These are phyloP conservation scores for Pristionchus fissidentatus DNA, from an alignment of 2,888 invertebrate species.

Conservation along the genomic window DNA sequence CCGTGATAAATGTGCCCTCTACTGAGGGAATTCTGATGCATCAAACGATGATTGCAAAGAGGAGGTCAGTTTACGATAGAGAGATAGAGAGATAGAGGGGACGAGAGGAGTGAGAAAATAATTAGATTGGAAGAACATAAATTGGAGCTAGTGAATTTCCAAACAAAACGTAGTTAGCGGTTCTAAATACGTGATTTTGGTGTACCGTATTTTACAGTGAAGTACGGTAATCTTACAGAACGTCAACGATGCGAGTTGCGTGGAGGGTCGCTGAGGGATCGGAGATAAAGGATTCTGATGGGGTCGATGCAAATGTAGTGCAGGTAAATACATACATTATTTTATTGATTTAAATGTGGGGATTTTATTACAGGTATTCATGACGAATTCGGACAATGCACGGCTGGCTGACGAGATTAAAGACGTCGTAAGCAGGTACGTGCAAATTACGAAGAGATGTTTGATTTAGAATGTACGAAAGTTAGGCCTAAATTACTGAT, in stretches of 20 bases:
- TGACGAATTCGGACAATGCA: conserved; percentile 58
- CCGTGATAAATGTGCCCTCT: conserved; percentile 68
- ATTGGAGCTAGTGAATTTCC: no score
- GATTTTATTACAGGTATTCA: conserved; percentile 58
- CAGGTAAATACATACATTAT: conserved; percentile 56
- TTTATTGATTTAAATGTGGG: neutral
- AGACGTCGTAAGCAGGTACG: conserved; percentile 57
- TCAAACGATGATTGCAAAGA: conserved; percentile 60
- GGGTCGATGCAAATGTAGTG: conserved; percentile 69
- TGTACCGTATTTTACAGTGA: no score
- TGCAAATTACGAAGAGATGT: neutral
- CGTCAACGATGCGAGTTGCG: conserved; percentile 59
- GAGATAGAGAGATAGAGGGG: no score
- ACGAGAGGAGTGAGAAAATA: neutral
- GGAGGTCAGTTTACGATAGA: conserved; percentile 44
- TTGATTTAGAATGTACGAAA: neutral
- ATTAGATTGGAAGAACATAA: no score
- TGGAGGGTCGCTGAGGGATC: conserved; percentile 70
- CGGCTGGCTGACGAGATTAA: conserved; percentile 58
- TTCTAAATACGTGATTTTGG: no score
- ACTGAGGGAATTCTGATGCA: conserved; percentile 69
- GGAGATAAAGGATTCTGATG: conserved; percentile 69
- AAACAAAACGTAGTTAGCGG: no score
- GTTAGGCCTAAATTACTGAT: no score
- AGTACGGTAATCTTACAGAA: neutral